Conservation (phyloP, 2,888 invertebrate species). For the Holacanthella duospinosa region DNA sequence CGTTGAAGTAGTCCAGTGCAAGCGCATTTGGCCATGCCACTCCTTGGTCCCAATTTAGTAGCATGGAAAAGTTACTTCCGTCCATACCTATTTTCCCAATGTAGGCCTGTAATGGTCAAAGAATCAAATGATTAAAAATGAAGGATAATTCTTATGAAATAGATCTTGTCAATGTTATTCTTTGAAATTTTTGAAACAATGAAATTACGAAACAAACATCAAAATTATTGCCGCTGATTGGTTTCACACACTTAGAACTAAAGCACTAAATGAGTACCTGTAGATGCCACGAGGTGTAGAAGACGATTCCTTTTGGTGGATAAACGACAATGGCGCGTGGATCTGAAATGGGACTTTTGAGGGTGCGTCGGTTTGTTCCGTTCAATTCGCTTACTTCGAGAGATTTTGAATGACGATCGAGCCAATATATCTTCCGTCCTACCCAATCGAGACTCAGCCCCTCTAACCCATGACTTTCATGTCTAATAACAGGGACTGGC, state of each 20-base stretch:
- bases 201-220: too few species aligned
- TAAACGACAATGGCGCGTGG: slow-evolving; percentile 91
- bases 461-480: slow-evolving; percentile 93
- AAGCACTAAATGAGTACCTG: slow-evolving; percentile 93
- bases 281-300: slow-evolving; percentile 91
- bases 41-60: slow-evolving; percentile 83
- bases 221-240: too few species aligned
- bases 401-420: slow-evolving; percentile 88
- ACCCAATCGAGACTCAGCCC: slow-evolving; percentile 96
- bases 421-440: slow-evolving; percentile 89
- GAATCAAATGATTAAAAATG: too few species aligned
- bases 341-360: slow-evolving; percentile 79
- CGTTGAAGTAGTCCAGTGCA: slow-evolving; percentile 91
- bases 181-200: too few species aligned
- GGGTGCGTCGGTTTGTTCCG: slow-evolving; percentile 78
- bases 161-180: too few species aligned
- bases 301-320: slow-evolving; percentile 84
- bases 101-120: too few species aligned
- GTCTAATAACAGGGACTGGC: slow-evolving; percentile 73
- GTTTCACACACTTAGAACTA: too few species aligned
- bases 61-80: slow-evolving; percentile 76
- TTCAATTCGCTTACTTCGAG: slow-evolving; percentile 89
- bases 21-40: slow-evolving; percentile 98
- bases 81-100: slow-evolving; percentile 97
- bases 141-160: too few species aligned